phyloP scores from a whole-genome alignment of 2,113 vertebrate genomes.

The Scomber colias region DNA sequence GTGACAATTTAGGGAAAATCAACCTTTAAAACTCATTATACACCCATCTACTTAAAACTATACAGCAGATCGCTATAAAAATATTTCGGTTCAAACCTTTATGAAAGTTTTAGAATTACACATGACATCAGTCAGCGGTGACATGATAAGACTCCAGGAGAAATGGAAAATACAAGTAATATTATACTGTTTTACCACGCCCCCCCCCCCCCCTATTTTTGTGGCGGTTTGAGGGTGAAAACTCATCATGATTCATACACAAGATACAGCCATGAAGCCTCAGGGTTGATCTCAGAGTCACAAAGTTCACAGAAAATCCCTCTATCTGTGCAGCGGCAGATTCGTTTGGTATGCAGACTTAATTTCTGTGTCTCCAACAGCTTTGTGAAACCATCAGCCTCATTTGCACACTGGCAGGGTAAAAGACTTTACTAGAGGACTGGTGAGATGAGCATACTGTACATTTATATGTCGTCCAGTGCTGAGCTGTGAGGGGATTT shows the following conservation, averaged over 20 bases:
- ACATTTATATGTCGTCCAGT: too few species aligned
- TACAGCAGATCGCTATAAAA: conserved; percentile 44
- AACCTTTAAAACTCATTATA: conserved; percentile 62
- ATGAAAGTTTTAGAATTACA: conserved; percentile 60
- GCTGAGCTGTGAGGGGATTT: too few species aligned
- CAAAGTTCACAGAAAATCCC: conserved; percentile 37
- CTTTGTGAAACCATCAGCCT: conserved; percentile 19
- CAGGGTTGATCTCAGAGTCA: conserved; percentile 39
- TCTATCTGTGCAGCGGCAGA: conserved; percentile 30
- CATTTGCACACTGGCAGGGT: background rate
- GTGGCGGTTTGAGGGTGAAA: conserved; percentile 26
- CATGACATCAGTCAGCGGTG: conserved; percentile 67
- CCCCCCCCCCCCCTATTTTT: conserved; percentile 38
- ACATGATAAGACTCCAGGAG: conserved; percentile 59
- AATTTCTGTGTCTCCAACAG: background rate
- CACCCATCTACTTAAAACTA: conserved; percentile 54
- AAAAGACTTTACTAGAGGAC: background rate
- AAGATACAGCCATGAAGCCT: conserved; percentile 18
- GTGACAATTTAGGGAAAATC: conserved; percentile 43
- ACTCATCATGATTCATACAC: background rate
- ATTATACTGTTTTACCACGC: conserved; percentile 57
- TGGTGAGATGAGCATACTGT: too few species aligned
- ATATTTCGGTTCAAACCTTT: conserved; percentile 42
- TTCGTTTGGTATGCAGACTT: conserved; percentile 6
- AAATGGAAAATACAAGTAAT: conserved; percentile 70